Evolutionary conservation across 2,888 invertebrate genomes (phyloP), one percentile per base, ranked within the genome.

Genomic region (Sceliomorpha sp.): DNA sequence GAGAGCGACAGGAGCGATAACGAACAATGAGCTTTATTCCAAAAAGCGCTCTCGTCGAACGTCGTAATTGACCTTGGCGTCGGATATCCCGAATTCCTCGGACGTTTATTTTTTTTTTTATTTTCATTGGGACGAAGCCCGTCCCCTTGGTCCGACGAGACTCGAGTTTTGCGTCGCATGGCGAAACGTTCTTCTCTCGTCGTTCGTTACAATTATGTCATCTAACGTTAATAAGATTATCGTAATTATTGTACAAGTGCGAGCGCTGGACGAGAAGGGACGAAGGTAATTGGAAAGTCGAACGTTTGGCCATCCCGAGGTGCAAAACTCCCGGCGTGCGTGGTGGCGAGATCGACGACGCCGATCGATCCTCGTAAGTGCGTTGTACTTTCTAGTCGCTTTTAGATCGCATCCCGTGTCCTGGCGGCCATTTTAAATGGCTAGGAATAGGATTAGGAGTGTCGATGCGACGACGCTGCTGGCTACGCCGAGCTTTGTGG

Each of bases 381-480:
- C n/a, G n/a, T n/a, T n/a, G n/a, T n/a, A n/a, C n/a, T n/a, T n/a
- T n/a, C 39, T 63, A 58, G 59, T 24, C 48, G 47, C 48, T 48
- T 48, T 55, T 50, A 50, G 50, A 64, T 56, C 56, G 64, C 56
- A 64, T 62, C 63, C 68, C 58, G 63, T 50, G 66, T 62, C 62
- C 72, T 66, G 40, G 60, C 50, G 72, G 64, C 47, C 48, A 48
- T 64, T 70, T 66, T 72, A 72, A 69, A 72, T 62, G 72, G 69
- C 66, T 72, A 69, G 51, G 74, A 75, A 84, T 81, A 86, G 79
- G 74, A 86, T 82, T 78, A 87, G 77, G n/a, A n/a, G n/a, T 78
- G 86, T 79, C 77, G 86, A 74, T 74, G 82, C 80, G 82, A 87
- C 74, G 79, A 82, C 78, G 82, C n/a, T n/a, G n/a, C n/a, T n/a